Evolutionary conservation across 2,888 invertebrate species (phyloP).

Genomic region (Hetaerina titia): DNA sequence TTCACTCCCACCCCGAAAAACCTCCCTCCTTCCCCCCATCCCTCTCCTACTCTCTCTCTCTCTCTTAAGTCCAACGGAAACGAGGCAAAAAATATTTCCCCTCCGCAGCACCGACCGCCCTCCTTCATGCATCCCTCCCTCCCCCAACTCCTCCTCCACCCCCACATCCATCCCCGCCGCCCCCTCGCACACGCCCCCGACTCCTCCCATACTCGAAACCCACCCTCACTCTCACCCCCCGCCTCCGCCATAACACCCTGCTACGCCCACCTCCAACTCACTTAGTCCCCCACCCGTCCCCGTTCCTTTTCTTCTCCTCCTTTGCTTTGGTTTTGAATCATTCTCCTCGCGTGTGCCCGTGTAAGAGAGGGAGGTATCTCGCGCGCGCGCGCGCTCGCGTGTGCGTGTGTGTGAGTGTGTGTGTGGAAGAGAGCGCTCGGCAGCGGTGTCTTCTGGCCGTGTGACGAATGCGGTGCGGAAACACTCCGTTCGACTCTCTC

Average conservation of each 20-base stretch:
- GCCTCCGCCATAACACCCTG: background rate
- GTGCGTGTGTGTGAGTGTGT: background rate
- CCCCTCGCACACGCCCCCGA: background rate
- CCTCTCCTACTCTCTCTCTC: background rate
- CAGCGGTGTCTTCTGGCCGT: background rate
- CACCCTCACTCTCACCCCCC: background rate
- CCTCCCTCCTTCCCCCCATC: background rate
- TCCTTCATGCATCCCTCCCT: background rate
- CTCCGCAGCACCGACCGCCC: background rate
- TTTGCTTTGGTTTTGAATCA: background rate
- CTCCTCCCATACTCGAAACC: background rate
- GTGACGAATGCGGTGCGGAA: no score
- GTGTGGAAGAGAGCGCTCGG: background rate
- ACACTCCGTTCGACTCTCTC: background rate
- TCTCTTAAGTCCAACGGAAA: conserved; percentile 44
- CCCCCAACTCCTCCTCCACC: background rate
- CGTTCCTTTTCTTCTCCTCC: background rate
- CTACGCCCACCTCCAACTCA: background rate
- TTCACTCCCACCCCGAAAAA: background rate
- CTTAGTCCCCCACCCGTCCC: background rate
- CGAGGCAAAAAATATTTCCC: conserved; percentile 62
- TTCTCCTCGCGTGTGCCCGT: background rate
- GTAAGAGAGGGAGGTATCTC: no score
- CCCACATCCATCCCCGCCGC: background rate
- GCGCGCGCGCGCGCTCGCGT: background rate